Percentiles rank a stretch among this genome's conserved stretches.
Evolutionary conservation across 1,140 invertebrate genomes (phyloP).

Genomic region (Apis mellifera): DNA sequence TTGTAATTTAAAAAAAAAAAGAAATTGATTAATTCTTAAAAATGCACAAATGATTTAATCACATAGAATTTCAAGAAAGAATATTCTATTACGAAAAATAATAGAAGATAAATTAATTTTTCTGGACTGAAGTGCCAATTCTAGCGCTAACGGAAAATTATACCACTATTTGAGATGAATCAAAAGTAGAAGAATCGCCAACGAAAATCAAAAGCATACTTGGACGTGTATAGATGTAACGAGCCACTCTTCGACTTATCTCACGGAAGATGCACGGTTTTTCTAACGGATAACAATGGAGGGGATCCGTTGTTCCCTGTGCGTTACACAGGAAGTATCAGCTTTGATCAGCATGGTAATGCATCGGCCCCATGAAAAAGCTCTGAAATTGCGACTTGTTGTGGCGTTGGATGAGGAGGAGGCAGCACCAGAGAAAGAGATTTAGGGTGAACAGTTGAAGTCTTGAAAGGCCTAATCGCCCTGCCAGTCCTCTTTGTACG

Average conservation of each 20-base stretch:
- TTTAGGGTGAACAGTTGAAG: constrained; percentile 56
- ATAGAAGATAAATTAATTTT: background rate
- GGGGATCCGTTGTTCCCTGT: constrained; percentile 15
- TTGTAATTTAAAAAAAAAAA: too few species aligned
- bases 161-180: background rate
- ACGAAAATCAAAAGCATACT: constrained; percentile 33
- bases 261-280: constrained; percentile 31
- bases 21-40: too few species aligned
- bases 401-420: background rate
- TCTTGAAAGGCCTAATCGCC: constrained; percentile 67
- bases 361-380: constrained; percentile 42
- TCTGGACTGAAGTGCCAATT: background rate
- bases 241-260: constrained; percentile 38
- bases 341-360: constrained; percentile 55
- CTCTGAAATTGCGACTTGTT: constrained; percentile 47
- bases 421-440: constrained; percentile 23
- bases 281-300: constrained; percentile 37
- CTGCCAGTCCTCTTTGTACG: constrained; percentile 67
- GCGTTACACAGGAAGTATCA: constrained; percentile 1
- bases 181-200: background rate
- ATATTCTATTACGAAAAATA: background rate
- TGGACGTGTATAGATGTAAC: constrained; percentile 1
- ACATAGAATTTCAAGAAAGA: too few species aligned
- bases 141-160: background rate
- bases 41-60: too few species aligned